These are phyloP conservation scores for Ectobius pallidus DNA, from an alignment of 2,888 invertebrate species.

Conservation along the genomic window DNA sequence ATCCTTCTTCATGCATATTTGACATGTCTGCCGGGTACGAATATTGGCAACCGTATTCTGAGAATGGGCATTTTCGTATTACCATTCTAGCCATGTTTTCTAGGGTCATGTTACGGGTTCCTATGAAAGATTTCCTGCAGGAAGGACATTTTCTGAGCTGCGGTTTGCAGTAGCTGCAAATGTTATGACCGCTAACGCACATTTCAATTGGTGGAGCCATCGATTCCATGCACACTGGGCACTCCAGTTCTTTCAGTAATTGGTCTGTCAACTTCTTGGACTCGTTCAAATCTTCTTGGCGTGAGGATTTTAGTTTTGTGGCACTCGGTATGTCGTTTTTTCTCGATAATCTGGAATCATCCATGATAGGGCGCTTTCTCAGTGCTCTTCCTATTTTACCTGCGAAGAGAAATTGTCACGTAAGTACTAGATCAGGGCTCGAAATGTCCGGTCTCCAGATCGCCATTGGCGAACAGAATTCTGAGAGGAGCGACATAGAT, in stretches of 20 bases:
- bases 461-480: too few relatives aligned
- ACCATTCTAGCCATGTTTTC: neutral
- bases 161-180: neutral
- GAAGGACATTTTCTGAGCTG: neutral
- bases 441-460: too few relatives aligned
- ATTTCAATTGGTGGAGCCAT: slow-evolving; percentile 10
- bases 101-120: neutral
- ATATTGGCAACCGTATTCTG: neutral
- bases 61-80: neutral
- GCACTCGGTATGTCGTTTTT: too few relatives aligned
- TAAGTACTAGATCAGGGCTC: too few relatives aligned
- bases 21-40: neutral
- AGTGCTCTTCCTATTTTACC: too few relatives aligned
- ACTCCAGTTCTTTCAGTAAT: neutral
- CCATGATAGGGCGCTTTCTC: too few relatives aligned
- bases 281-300: too few relatives aligned
- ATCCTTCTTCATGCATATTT: neutral
- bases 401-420: too few relatives aligned
- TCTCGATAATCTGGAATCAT: too few relatives aligned
- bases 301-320: too few relatives aligned
- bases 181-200: slow-evolving; percentile 16
- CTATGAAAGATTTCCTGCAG: neutral
- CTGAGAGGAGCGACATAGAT: too few relatives aligned
- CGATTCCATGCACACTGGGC: slow-evolving; percentile 14
- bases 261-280: too few relatives aligned